Conservation (phyloP, 2,888 invertebrate species). For the Girardia tigrina region DNA sequence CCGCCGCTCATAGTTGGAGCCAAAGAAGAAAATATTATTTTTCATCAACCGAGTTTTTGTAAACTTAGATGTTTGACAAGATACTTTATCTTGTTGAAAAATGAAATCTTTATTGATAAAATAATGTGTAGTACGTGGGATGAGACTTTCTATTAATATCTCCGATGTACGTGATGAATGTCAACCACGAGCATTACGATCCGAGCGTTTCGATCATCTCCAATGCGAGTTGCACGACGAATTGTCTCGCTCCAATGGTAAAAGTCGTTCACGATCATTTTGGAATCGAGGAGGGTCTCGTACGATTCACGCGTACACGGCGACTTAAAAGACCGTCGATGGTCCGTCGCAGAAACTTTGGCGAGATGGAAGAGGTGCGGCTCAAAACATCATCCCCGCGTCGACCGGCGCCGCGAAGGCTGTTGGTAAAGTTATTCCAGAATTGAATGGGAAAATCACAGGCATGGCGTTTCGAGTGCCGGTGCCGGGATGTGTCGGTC, state of each 20-base stretch:
- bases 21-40: too few species aligned
- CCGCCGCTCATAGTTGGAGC: too few species aligned
- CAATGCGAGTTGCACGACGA: constrained; percentile 96
- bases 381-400: constrained; percentile 96
- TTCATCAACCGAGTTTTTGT: too few species aligned
- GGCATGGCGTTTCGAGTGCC: constrained; percentile 99
- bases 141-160: too few species aligned
- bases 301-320: too few species aligned
- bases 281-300: constrained; percentile 61
- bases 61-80: too few species aligned
- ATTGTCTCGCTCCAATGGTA: constrained; percentile 88
- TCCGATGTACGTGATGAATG: too few species aligned
- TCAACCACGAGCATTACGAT: too few species aligned
- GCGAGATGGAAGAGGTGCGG: constrained; percentile 96
- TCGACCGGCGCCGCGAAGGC: constrained; percentile 97
- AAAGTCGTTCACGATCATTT: constrained; percentile 88
- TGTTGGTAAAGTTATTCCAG: constrained; percentile 90
- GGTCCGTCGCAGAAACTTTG: constrained; percentile 70
- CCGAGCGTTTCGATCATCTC: constrained; percentile 55
- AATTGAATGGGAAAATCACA: constrained; percentile 81
- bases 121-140: too few species aligned
- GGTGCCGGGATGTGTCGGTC: constrained; percentile 85
- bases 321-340: too few species aligned
- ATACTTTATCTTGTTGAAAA: too few species aligned
- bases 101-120: too few species aligned